A percentile compares a stretch with the other conserved stretches of the same genome.
Evolutionary conservation across 2,888 invertebrate species (phyloP).

Genomic region (Eueremaeus valkanovi): DNA sequence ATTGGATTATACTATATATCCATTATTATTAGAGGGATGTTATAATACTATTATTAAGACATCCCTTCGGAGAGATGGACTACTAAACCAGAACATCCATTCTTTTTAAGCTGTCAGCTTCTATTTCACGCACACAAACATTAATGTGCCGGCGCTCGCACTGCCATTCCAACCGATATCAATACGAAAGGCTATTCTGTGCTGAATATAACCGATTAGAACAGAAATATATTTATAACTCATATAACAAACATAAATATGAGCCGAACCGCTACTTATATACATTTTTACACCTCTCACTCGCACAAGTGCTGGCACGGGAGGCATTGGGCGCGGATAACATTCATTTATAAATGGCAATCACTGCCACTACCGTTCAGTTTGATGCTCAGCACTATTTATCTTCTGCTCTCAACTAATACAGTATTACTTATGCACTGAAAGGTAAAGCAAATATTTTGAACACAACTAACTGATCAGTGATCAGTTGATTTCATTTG

Average conservation of each 20-base stretch:
- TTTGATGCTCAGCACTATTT: conserved; percentile 11
- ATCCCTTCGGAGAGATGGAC: conserved; percentile 29
- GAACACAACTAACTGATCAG: too few species aligned
- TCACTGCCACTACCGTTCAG: conserved; percentile 1
- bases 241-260: background rate
- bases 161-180: background rate
- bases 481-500: conserved; percentile 26
- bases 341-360: conserved; percentile 32
- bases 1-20: conserved; percentile 10
- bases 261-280: background rate
- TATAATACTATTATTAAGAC: conserved; percentile 33
- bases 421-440: conserved; percentile 1
- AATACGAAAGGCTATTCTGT: background rate
- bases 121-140: conserved; percentile 17
- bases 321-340: conserved; percentile 19
- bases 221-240: conserved; percentile 17
- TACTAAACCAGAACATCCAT: conserved; percentile 31
- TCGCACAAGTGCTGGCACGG: background rate
- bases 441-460: background rate
- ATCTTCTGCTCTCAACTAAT: conserved; percentile 14
- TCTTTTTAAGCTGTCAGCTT: conserved; percentile 26
- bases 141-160: conserved; percentile 2
- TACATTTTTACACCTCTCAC: background rate
- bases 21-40: conserved; percentile 8
- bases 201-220: background rate